Conservation (phyloP, 2,797 vertebrate genomes). For the Chelidonichthys spinosus region DNA sequence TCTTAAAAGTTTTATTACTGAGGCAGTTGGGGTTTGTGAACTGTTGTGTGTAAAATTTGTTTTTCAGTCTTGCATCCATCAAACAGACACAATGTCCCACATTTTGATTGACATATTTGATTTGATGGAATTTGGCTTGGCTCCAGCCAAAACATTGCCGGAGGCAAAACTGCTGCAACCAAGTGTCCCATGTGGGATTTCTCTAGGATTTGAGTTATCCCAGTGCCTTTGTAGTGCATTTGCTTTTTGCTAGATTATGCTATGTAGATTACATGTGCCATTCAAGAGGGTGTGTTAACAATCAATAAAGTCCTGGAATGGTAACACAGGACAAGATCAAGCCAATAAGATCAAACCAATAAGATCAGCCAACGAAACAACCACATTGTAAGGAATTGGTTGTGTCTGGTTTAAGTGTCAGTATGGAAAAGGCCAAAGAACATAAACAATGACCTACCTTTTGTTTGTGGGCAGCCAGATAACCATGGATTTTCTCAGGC, state of each 20-base stretch:
- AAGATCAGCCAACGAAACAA: slow-evolving; percentile 1
- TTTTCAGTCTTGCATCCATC: slow-evolving; percentile 1
- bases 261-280: neutral
- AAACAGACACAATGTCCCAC: neutral
- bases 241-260: slow-evolving; percentile 15
- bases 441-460: slow-evolving; percentile 77
- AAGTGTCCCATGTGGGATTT: slow-evolving; percentile 3
- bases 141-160: slow-evolving; percentile 31
- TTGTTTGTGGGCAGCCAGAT: slow-evolving; percentile 87
- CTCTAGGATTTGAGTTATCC: neutral
- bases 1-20: neutral
- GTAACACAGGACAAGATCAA: neutral
- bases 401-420: neutral
- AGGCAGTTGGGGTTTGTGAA: neutral
- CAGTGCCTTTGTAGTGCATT: neutral
- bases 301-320: neutral
- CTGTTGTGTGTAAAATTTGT: neutral
- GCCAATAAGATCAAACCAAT: neutral
- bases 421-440: neutral
- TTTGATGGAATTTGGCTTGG: slow-evolving; percentile 20
- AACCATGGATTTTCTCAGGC: slow-evolving; percentile 87
- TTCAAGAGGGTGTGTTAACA: neutral
- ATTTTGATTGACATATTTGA: slow-evolving; percentile 41
- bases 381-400: neutral
- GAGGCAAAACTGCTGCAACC: slow-evolving; percentile 30